Evolutionary conservation across 2,888 invertebrate species (phyloP), one percentile per base, ranked within the genome.

Genomic region (Eudemis profundana): DNA sequence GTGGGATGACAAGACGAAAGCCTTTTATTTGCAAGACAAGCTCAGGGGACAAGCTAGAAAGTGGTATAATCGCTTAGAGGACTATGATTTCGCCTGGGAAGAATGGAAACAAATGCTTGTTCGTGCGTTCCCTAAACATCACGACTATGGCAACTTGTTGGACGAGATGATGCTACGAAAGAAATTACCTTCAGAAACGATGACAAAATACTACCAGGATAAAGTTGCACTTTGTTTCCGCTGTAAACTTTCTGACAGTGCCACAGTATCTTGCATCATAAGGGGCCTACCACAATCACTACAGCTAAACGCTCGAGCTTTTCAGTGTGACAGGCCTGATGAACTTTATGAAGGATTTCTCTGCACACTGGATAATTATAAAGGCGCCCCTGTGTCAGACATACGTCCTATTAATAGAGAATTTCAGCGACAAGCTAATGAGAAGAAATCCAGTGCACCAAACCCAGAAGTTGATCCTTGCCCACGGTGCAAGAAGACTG

Each of bases 181-280:
- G 46, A 75, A 76, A 57, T 12, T 71, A 36, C 54, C 66, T 3
- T 42, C 19, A 4, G 72, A 75, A 59, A 63, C 46, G 0, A 76
- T 76, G 74, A 76, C 74, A 0, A 72, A 77, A 42, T 78, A 77
- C 33, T 76, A 73, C n/a, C 77, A 78, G 44, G 74, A 77, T 1
- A 78, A 77, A 67, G 17, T 72, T 1, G 69, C 75, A 42, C 70
- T 76, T 72, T 77, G 76, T 42, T 73, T 69, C 21, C 70, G 75
- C 0, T 77, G 76, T 50, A 70, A 75, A 17, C 44, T 77, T 12
- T 67, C 70, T 0, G 69, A 75, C 27, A n/a, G 0, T 3, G 74
- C 74, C 0, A 70, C 51, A 0, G 71, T 77, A 0, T 77, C 74
- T 0, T 75, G 74, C 56, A 72, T 76, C 14, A 74, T 75, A 12